Evolutionary conservation across 2,888 invertebrate species (phyloP).

Genomic region (Epicampocera succincta): DNA sequence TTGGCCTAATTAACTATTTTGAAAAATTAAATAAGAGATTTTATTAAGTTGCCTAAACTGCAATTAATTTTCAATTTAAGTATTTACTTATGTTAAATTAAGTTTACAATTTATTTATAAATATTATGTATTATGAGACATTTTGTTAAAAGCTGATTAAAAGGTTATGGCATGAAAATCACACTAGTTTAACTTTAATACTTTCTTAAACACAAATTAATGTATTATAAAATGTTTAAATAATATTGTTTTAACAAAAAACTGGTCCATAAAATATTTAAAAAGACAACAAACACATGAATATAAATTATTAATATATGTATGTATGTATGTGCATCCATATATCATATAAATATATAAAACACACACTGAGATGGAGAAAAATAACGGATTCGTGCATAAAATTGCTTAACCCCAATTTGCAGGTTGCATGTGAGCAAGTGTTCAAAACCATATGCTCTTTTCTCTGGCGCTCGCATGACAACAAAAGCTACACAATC

Average conservation of each 20-base stretch:
- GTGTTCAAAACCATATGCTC: too few species aligned
- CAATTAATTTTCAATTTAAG: constrained; percentile 23
- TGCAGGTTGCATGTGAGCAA: too few species aligned
- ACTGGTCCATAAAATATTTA: constrained; percentile 13
- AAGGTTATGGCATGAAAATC: constrained; percentile 10
- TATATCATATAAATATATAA: too few species aligned
- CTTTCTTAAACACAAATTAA: neutral
- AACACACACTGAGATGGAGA: too few species aligned
- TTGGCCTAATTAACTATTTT: constrained; percentile 55
- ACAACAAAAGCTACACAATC: too few species aligned
- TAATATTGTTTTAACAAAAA: neutral
- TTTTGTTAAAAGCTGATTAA: constrained; percentile 16
- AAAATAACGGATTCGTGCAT: too few species aligned
- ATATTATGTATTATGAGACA: constrained; percentile 7
- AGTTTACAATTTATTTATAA: constrained; percentile 19
- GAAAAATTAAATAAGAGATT: neutral
- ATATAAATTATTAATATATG: too few species aligned
- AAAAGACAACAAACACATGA: neutral
- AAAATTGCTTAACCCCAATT: too few species aligned
- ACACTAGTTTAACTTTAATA: neutral
- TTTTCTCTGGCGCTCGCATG: too few species aligned
- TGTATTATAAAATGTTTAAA: neutral
- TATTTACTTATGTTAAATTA: constrained; percentile 2
- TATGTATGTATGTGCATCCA: too few species aligned
- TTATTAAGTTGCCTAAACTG: constrained; percentile 35